A percentile compares a stretch with the other conserved stretches of the same genome.
Evolutionary conservation across 2,113 vertebrate genomes (phyloP).

Genomic region (Typhlomys cinereus): DNA sequence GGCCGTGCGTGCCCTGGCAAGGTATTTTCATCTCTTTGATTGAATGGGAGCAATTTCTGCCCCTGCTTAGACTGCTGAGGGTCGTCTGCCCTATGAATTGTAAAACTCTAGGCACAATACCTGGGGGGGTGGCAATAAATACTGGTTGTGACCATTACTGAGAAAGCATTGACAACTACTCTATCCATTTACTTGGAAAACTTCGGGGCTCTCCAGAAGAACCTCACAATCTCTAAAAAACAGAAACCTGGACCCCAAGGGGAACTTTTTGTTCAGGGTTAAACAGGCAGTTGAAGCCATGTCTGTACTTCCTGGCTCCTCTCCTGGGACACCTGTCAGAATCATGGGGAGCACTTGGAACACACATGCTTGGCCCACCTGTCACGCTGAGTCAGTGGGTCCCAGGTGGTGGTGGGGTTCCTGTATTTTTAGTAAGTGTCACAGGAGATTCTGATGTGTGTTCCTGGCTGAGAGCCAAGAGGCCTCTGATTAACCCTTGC

Average conservation of each 20-base stretch:
- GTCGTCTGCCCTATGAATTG: neutral
- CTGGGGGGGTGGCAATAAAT: neutral
- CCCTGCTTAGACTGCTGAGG: neutral
- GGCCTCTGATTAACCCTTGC: slow-evolving; percentile 25
- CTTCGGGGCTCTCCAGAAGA: neutral
- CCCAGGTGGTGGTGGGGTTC: slow-evolving; percentile 1
- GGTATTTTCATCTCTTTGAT: neutral
- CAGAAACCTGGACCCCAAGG: slow-evolving; percentile 33
- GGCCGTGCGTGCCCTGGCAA: neutral
- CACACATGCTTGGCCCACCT: slow-evolving; percentile 34
- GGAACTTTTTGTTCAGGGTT: neutral
- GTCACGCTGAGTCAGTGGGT: slow-evolving; percentile 43
- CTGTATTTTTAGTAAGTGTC: slow-evolving; percentile 69
- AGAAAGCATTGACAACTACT: neutral
- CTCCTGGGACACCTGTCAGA: slow-evolving; percentile 77
- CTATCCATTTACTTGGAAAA: neutral
- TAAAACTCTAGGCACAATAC: neutral
- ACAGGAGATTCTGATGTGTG: slow-evolving; percentile 45
- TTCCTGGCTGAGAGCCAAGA: slow-evolving; percentile 1
- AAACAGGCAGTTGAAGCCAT: slow-evolving; percentile 27
- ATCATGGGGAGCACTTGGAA: slow-evolving; percentile 59
- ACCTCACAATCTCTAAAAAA: neutral
- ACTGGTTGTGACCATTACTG: too few relatives aligned
- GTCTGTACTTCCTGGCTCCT: slow-evolving; percentile 44
- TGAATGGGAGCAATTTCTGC: neutral